Percentiles rank a stretch among this genome's conserved stretches.
Evolutionary conservation across 1,140 invertebrate species (phyloP).

Genomic region (Atta colombica): DNA sequence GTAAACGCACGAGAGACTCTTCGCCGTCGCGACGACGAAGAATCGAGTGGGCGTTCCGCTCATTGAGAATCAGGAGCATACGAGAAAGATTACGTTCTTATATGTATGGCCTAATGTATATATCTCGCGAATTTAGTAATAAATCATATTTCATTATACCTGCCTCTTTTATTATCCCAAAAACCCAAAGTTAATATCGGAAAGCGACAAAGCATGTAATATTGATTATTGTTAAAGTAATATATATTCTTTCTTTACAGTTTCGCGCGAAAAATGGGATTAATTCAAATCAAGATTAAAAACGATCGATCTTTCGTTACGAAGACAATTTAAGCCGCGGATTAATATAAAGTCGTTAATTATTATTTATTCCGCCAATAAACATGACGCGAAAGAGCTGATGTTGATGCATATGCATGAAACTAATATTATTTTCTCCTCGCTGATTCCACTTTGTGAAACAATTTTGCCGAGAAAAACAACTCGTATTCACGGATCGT

Average conservation of each 20-base stretch:
- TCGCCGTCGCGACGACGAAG: constrained; percentile 19
- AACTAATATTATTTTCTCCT: constrained; percentile 24
- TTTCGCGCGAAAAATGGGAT: background rate
- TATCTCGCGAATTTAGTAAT: constrained; percentile 83
- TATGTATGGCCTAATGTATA: constrained; percentile 84
- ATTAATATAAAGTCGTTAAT: constrained; percentile 29
- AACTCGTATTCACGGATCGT: constrained; percentile 15
- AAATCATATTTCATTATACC: constrained; percentile 82
- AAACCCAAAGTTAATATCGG: background rate
- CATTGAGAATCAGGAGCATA: constrained; percentile 45
- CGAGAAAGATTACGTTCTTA: constrained; percentile 75
- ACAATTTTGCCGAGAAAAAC: background rate
- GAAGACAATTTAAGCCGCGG: background rate
- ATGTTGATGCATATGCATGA: background rate
- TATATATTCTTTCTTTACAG: too few species aligned
- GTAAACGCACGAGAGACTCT: constrained; percentile 15
- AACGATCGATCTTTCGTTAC: background rate
- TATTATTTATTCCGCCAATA: constrained; percentile 35
- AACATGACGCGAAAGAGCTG: background rate
- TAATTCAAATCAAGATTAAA: background rate
- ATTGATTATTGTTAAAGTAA: background rate
- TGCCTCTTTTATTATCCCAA: background rate
- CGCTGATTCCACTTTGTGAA: constrained; percentile 11
- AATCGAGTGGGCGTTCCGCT: background rate
- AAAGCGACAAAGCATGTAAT: background rate